Base-by-base conservation (phyloP, 1,140 invertebrate species). In the Philopotamus ludificatus region DNA sequence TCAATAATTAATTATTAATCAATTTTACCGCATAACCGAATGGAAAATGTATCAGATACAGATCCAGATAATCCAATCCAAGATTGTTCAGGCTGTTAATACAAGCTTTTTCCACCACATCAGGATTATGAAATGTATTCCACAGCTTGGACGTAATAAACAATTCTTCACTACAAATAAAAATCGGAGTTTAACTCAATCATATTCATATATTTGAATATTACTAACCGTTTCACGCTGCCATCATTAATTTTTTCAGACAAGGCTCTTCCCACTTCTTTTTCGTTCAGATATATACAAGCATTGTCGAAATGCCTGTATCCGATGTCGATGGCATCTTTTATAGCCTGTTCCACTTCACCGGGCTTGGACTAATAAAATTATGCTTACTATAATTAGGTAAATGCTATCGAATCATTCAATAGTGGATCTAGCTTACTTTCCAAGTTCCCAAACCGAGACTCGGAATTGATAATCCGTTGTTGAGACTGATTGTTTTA, bases 301-400 rank as follows among this genome's bases (percentile, higher is more conserved):
- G 94, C 94, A 74, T 90, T 90, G 75, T 97, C 94, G 72, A 97
- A 85, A 73, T 93, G 91, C 8, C 93, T 82, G 75, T 96, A 97
- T n/a, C 93, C 94, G 55, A 82, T 76, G 68, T 89, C 84, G 66
- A 95, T 89, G 0, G 93, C 93, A 67, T 84, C 78, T 67, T 85
- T 84, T 0, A 92, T 87, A 20, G 89, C 88, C 71, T 83, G 82
- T 68, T 78, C 77, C 0, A 91, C 88, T 73, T 89, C 83, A 57
- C 86, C 87, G 26, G 84, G 81, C 63, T 85, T 82, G 10, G 87
- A 87, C 86, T 89, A 70, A 26, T 79, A 78, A 44, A 45, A 9
- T 18, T 44, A 44, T 44, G 41, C 18, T 15, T 44, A 44, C 2
- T 49, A 18, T 21, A 49, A 20, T 49, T 15, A 20, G 23, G 23